phyloP scores from a whole-genome alignment of 2,113 vertebrate genomes.

The Cairina moschata region DNA sequence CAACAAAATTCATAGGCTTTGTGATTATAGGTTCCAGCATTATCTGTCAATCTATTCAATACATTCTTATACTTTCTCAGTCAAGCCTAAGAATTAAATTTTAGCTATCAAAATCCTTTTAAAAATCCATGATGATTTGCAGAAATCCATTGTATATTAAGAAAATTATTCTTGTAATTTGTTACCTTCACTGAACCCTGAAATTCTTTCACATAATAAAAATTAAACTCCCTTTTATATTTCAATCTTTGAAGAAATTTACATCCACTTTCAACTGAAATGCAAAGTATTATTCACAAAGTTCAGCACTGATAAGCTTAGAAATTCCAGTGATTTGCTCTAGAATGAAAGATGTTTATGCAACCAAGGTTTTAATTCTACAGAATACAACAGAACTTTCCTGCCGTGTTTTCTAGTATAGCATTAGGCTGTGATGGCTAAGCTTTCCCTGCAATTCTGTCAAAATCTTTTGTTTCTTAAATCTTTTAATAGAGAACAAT shows the following conservation, averaged over 20 bases:
- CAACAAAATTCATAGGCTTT: not conserved
- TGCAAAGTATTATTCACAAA: not conserved
- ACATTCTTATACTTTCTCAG: not conserved
- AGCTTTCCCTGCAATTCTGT: not conserved
- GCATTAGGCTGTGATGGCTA: not conserved
- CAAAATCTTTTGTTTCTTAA: not conserved
- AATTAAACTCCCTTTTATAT: not conserved
- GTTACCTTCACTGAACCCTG: not conserved
- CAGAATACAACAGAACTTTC: not conserved
- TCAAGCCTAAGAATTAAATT: not conserved
- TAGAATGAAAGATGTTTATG: not conserved
- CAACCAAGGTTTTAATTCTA: not conserved
- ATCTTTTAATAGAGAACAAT: not conserved
- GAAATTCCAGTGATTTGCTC: not conserved
- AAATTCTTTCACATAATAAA: not conserved
- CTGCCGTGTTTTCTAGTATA: not conserved
- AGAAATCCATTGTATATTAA: not conserved
- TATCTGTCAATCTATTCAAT: not conserved
- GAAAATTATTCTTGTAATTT: not conserved
- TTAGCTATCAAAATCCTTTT: not conserved
- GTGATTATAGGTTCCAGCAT: not conserved
- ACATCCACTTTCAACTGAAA: not conserved
- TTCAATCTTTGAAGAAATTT: not conserved
- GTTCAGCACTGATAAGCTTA: not conserved
- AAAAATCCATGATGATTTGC: not conserved